Evolutionary conservation across 2,888 invertebrate genomes (phyloP), one percentile per base, ranked within the genome.

Genomic region (Coelopa pilipes): DNA sequence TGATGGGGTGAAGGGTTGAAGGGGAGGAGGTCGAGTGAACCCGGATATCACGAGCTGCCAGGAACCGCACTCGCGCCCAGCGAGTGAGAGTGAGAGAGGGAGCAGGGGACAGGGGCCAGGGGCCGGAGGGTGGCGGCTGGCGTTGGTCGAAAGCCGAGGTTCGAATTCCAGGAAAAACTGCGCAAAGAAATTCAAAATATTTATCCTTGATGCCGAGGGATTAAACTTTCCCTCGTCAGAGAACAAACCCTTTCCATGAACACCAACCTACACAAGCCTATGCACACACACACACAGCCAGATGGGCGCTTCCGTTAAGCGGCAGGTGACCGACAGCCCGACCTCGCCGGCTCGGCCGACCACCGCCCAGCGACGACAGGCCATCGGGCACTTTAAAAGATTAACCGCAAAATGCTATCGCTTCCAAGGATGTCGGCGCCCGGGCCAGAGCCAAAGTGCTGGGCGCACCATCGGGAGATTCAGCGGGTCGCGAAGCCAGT

Each of bases 161-260:
- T 5, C 15, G 19, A 19, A 57, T 57, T 60, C 60, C 17, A n/a
- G 47, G 49, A 17, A 60, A 66, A 66, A 49, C 13, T 66, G 49
- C 66, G 49, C n/a, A 66, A 66, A 66, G 47, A 47, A 66, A 66
- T 66, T 66, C 66, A 66, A 47, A 47, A 49, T 66, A 66, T 66
- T 66, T 66, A 66, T 66, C 50, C 49, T 19, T 66, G 66, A 47
- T 66, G 49, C 49, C 24, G 49, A 66, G 49, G 66, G 66, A 66
- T 66, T 66, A 47, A 66, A 66, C 21, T 66, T 49, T 66, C 46
- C 17, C 63, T 34, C 63, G 9, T 34, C 34, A 34, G 34, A 34
- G 7, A 34, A 34, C 34, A 34, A 34, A 34, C 34, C 34, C 34
- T 34, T 34, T 2, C 34, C 15, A n/a, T 34, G 15, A 45, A 34